These are phyloP conservation scores for Pterobdella sp. DNA, from an alignment of 2,888 invertebrate species.

Conservation along the genomic window DNA sequence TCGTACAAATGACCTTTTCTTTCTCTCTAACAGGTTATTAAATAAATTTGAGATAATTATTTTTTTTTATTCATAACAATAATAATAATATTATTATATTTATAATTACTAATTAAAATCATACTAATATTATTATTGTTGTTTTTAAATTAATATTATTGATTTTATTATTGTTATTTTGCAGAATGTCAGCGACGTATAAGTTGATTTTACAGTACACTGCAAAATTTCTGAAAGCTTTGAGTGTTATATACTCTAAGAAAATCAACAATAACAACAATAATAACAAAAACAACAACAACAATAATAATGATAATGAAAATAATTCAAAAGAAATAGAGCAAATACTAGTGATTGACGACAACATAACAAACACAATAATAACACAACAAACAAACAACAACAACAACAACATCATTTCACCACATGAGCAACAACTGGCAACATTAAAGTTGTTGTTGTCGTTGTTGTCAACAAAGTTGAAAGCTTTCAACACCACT, in stretches of 20 bases:
- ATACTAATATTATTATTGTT: background rate
- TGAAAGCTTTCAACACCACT: constrained; percentile 8
- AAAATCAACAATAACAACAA: background rate
- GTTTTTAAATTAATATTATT: too few species aligned
- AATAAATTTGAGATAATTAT: background rate
- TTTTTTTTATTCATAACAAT: background rate
- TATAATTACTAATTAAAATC: background rate
- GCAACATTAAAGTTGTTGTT: constrained; percentile 10
- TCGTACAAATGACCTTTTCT: background rate
- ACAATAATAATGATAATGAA: background rate
- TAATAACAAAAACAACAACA: background rate
- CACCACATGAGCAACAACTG: background rate
- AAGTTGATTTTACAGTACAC: too few species aligned
- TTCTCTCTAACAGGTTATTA: background rate
- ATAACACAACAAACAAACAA: constrained; percentile 11
- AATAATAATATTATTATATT: background rate
- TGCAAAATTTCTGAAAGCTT: too few species aligned
- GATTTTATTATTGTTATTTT: too few species aligned
- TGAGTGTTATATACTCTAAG: too few species aligned
- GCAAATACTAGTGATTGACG: background rate
- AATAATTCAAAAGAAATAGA: background rate
- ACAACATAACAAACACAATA: background rate
- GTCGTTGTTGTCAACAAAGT: constrained; percentile 17
- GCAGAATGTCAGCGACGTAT: too few species aligned
- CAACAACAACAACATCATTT: constrained; percentile 15